Conservation (phyloP, 2,888 invertebrate genomes). For the Cetonia aurata region DNA sequence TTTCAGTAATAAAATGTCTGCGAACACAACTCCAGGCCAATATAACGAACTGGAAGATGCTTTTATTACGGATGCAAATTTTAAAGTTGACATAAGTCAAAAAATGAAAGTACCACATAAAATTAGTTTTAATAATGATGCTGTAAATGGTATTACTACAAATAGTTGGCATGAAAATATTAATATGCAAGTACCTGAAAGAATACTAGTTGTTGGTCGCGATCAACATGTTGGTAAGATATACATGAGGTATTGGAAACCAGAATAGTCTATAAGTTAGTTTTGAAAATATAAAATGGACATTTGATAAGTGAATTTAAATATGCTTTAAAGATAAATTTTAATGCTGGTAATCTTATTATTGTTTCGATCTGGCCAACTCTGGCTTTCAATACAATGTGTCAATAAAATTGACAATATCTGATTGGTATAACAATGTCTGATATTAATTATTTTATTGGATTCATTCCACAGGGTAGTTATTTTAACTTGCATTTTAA, state of each 20-base stretch:
- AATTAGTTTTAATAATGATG: constrained; percentile 81
- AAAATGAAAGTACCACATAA: constrained; percentile 87
- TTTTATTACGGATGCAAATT: constrained; percentile 71
- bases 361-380: no score
- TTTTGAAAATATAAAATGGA: no score
- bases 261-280: no score
- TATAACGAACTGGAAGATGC: constrained; percentile 77
- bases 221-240: constrained; percentile 68
- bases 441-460: constrained; percentile 41
- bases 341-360: no score
- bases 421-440: constrained; percentile 9
- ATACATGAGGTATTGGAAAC: neutral
- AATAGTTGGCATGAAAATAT: constrained; percentile 81
- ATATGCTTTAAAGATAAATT: no score
- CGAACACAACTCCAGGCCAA: constrained; percentile 73
- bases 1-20: constrained; percentile 68
- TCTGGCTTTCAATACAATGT: no score
- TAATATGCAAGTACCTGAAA: constrained; percentile 94
- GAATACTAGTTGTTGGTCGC: constrained; percentile 90
- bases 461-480: constrained; percentile 34
- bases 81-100: constrained; percentile 82
- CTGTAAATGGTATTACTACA: constrained; percentile 72
- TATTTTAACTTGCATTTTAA: constrained; percentile 40
- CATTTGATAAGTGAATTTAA: no score
- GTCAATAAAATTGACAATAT: constrained; percentile 9